Percentiles rank a stretch among this genome's conserved stretches.
These are phyloP conservation scores for Sciaenops ocellatus DNA, from an alignment of 2,797 vertebrate species.

Conservation along the genomic window DNA sequence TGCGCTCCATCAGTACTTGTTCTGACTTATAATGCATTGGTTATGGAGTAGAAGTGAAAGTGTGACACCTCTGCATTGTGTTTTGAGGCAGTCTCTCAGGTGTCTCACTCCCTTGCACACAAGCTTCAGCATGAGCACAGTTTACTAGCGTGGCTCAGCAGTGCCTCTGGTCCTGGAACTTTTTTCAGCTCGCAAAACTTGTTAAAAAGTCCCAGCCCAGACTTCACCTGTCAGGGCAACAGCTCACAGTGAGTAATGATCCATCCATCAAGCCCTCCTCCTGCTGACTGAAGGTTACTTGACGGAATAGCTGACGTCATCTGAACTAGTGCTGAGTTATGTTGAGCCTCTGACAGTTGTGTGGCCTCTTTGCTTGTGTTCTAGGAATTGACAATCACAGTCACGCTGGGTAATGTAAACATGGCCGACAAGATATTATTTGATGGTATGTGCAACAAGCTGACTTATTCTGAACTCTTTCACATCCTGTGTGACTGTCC, in stretches of 20 bases:
- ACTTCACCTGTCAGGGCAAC: constrained; percentile 72
- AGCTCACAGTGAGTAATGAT: constrained; percentile 69
- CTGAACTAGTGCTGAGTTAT: background rate
- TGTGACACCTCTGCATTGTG: constrained; percentile 1
- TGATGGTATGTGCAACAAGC: background rate
- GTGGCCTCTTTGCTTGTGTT: background rate
- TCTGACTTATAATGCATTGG: background rate
- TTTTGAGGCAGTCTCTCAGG: constrained; percentile 4
- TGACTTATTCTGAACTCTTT: constrained; percentile 57
- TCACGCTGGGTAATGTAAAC: constrained; percentile 3
- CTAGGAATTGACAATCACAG: background rate
- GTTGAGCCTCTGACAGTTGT: background rate
- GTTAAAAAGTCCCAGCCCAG: constrained; percentile 54
- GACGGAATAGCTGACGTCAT: constrained; percentile 66
- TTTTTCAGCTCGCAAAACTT: constrained; percentile 36
- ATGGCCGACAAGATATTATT: background rate
- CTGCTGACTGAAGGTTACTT: constrained; percentile 64
- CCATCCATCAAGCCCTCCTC: constrained; percentile 42
- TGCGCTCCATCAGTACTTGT: too few species aligned
- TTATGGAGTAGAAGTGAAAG: background rate
- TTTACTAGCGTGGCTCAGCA: constrained; percentile 10
- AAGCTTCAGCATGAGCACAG: constrained; percentile 25
- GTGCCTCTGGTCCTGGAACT: constrained; percentile 38
- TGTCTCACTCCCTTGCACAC: constrained; percentile 19
- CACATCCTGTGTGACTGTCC: constrained; percentile 52